Evolutionary conservation across 1,140 invertebrate species (phyloP).

Genomic region (Nebria ingens): DNA sequence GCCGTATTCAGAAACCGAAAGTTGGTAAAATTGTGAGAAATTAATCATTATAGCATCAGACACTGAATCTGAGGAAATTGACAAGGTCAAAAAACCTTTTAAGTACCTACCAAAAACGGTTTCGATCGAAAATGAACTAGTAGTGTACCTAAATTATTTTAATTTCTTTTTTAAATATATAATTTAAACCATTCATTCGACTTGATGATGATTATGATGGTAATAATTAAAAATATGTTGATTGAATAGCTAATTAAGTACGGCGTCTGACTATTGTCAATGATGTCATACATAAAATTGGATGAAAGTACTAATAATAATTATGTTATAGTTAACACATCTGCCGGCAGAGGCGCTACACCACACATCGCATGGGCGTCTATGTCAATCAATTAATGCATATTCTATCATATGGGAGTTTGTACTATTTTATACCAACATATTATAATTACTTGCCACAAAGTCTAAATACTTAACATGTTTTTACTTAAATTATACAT

Average conservation of each 20-base stretch:
- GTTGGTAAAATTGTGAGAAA: too few relatives aligned
- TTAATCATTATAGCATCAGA: too few relatives aligned
- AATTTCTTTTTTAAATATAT: background rate
- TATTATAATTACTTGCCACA: too few relatives aligned
- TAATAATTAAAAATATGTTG: background rate
- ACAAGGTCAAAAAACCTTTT: too few relatives aligned
- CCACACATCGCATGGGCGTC: constrained; percentile 1
- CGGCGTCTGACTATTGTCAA: background rate
- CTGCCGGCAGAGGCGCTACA: background rate
- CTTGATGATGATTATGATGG: background rate
- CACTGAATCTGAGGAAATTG: too few relatives aligned
- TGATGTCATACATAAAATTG: constrained; percentile 7
- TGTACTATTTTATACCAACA: too few relatives aligned
- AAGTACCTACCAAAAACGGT: too few relatives aligned
- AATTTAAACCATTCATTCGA: background rate
- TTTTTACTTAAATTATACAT: too few relatives aligned
- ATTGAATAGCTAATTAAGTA: background rate
- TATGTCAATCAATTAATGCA: constrained; percentile 7
- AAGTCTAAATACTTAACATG: too few relatives aligned
- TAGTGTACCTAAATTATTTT: constrained; percentile 6
- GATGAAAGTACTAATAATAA: constrained; percentile 6
- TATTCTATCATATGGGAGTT: constrained; percentile 4
- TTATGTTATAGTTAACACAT: constrained; percentile 3
- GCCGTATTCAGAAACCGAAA: too few relatives aligned
- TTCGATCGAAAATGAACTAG: constrained; percentile 6